These are phyloP conservation scores for Tubulanus polymorphus DNA, from an alignment of 2,888 invertebrate species.

Conservation along the genomic window DNA sequence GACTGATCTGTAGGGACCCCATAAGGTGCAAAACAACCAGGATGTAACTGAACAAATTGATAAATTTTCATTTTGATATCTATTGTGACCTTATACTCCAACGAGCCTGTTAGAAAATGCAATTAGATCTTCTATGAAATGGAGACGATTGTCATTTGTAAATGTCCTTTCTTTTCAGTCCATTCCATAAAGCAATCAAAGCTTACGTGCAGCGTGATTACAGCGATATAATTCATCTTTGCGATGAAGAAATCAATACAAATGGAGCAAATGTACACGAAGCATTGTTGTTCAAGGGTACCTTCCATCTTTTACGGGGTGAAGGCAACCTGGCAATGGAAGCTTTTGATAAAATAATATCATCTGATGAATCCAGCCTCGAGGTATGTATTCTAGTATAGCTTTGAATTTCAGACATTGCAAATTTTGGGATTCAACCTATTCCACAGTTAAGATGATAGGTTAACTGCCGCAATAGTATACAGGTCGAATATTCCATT, in stretches of 20 bases:
- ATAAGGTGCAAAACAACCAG: too few species aligned
- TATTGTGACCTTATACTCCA: too few species aligned
- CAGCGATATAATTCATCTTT: constrained; percentile 73
- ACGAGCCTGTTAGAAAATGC: too few species aligned
- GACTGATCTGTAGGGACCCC: too few species aligned
- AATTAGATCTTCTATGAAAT: too few species aligned
- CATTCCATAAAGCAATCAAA: constrained; percentile 69
- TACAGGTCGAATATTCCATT: too few species aligned
- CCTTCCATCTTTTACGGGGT: constrained; percentile 76
- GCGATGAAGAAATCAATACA: constrained; percentile 68
- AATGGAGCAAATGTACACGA: constrained; percentile 34
- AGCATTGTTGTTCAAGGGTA: constrained; percentile 75
- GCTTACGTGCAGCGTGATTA: constrained; percentile 69
- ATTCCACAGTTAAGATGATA: neutral
- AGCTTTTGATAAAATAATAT: constrained; percentile 60
- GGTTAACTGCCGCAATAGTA: neutral
- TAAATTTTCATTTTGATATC: too few species aligned
- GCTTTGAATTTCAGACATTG: neutral
- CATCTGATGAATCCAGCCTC: too few species aligned
- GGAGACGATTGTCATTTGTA: too few species aligned
- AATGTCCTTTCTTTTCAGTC: too few species aligned
- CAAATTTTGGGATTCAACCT: neutral
- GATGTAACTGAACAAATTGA: too few species aligned
- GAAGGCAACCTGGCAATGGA: constrained; percentile 37
- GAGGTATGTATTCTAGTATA: too few species aligned